Base-by-base conservation (phyloP, 2,113 vertebrate genomes). In the Noturus placidus region DNA sequence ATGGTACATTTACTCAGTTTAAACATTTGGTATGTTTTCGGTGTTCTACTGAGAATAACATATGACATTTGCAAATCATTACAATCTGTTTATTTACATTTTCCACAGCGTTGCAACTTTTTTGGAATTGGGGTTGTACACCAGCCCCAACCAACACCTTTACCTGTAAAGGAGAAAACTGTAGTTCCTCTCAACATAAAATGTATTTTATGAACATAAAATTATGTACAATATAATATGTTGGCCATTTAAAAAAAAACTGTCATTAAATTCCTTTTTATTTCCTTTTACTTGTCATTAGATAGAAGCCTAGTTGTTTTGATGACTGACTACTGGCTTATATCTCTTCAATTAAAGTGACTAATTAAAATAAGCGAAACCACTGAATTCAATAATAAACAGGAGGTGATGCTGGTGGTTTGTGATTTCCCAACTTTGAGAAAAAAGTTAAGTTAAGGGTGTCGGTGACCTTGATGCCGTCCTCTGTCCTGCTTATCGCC, bases 401-500 rank as follows among this genome's bases (percentile, higher is more conserved):
- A 2, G 4, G 17, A 13, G 11, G n/a, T 33, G 65, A 33, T 33
- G 15, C 4, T 69, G 65, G 63, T 14, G n/a, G 65, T 3, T 33
- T 46, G 70, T 42, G 70, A 25, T 25, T 25, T 42, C 19, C 8
- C 5, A 15, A 33, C 65, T 63, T 63, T 2, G 61, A 27, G 19
- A 42, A 67, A n/a, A 2, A 42, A 42, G 50, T 9, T 56, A 17
- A 35, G 78, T 13, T 33, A 4, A 17, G 30, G 54, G 2, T 57
- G 22, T 61, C 50, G 85, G 89, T 91, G 54, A 94, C 94, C 94
- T 78, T 94, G 67, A 96, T 88, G 4, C 92, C 95, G 61, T 81
- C 83, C 88, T 96, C 96, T 59, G 95, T 94, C 84, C 93, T 95
- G 87, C 86, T 82, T 57, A 92, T 93, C 0, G 94, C 94, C 20